Percentiles rank a stretch among this genome's conserved stretches.
Conservation (phyloP, 1,140 invertebrate species). For the Panagrolaimus sp. region DNA sequence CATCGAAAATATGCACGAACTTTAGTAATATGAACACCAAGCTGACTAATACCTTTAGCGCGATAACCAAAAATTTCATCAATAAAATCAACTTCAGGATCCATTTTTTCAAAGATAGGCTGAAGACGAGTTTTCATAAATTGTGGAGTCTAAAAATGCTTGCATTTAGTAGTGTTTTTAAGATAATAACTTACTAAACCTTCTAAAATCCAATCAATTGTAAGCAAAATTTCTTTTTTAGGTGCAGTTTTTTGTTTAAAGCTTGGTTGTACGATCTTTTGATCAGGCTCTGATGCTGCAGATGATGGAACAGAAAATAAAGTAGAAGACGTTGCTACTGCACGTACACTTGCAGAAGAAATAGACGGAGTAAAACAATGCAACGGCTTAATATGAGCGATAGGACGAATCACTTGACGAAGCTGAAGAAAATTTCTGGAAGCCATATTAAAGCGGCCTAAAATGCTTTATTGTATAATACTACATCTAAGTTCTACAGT, state of each 20-base stretch:
- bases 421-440: too few relatives aligned
- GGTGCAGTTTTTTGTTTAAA: not conserved
- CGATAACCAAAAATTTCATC: slow-evolving; percentile 23
- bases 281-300: too few relatives aligned
- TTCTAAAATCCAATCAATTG: slow-evolving; percentile 19
- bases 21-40: slow-evolving; percentile 25
- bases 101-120: slow-evolving; percentile 17
- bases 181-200: slow-evolving; percentile 10
- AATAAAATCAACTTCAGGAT: slow-evolving; percentile 16
- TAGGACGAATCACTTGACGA: too few relatives aligned
- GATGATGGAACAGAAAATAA: too few relatives aligned
- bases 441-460: too few relatives aligned
- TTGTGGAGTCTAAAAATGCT: slow-evolving; percentile 14
- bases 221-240: slow-evolving; percentile 12
- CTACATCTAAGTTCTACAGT: too few relatives aligned
- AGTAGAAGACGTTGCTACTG: too few relatives aligned
- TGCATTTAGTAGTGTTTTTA: not conserved
- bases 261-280: too few relatives aligned
- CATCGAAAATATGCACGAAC: slow-evolving; percentile 31
- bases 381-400: too few relatives aligned
- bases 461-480: too few relatives aligned
- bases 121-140: slow-evolving; percentile 16
- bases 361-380: too few relatives aligned
- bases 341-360: too few relatives aligned
- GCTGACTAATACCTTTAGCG: slow-evolving; percentile 6